These are phyloP conservation scores for Rhinolophus ferrumequinum DNA, from an alignment of 2,113 vertebrate genomes.

Conservation along the genomic window DNA sequence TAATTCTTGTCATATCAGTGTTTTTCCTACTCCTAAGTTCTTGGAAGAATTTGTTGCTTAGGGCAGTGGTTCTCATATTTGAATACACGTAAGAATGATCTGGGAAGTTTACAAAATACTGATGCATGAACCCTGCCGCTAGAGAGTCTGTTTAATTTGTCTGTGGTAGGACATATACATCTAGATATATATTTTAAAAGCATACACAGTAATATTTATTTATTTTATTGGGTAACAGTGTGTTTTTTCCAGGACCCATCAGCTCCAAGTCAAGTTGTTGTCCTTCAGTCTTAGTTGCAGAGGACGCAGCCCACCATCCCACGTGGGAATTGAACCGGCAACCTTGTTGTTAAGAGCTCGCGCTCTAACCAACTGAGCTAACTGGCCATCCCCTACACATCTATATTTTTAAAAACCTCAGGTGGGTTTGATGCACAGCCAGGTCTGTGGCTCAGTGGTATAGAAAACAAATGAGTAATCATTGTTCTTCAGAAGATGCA, in stretches of 20 bases:
- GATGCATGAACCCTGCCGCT: not conserved
- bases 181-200: not conserved
- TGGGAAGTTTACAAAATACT: not conserved
- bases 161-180: not conserved
- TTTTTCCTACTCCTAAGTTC: not conserved
- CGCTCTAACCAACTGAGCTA: no score
- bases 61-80: not conserved
- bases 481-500: not conserved
- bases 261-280: no score
- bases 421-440: not conserved
- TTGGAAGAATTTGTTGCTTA: not conserved
- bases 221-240: no score
- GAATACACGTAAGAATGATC: not conserved
- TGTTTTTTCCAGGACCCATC: no score
- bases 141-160: constrained; percentile 4
- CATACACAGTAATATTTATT: no score
- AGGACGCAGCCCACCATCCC: no score
- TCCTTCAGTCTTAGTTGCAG: no score
- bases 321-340: no score
- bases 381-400: not conserved
- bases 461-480: constrained; percentile 6
- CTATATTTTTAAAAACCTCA: not conserved
- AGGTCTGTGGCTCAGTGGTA: not conserved
- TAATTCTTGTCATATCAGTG: not conserved
- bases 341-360: no score